These are phyloP conservation scores for Sebastes trivittatus DNA, from an alignment of 2,797 vertebrate species.

Conservation along the genomic window DNA sequence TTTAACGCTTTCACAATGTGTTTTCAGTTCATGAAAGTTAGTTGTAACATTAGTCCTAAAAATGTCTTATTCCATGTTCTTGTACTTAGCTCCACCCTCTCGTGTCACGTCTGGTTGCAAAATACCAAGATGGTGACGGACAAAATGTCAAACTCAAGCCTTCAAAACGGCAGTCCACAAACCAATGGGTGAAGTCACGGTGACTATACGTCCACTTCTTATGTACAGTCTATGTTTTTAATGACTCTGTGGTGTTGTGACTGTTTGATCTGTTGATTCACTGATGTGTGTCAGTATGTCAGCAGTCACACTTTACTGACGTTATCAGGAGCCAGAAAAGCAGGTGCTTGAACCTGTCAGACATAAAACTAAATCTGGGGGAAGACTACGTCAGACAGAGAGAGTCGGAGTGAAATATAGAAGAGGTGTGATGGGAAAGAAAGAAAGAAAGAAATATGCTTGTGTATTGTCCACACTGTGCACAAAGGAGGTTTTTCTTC, in stretches of 20 bases:
- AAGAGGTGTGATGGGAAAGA: neutral
- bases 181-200: too few species aligned
- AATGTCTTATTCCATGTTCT: too few species aligned
- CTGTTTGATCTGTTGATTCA: slow-evolving; percentile 12
- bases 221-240: neutral
- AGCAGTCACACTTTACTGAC: slow-evolving; percentile 14
- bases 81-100: too few species aligned
- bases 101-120: too few species aligned
- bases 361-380: neutral
- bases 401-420: neutral
- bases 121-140: too few species aligned
- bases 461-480: neutral
- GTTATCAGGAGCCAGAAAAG: slow-evolving; percentile 15
- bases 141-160: too few species aligned
- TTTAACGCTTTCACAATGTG: too few species aligned
- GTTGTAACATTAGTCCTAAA: too few species aligned
- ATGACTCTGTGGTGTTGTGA: neutral
- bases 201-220: too few species aligned
- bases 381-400: neutral
- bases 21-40: too few species aligned
- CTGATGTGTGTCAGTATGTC: slow-evolving; percentile 27
- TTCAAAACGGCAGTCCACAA: too few species aligned
- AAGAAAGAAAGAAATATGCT: neutral
- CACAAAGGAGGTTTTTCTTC: slow-evolving; percentile 9
- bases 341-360: slow-evolving; percentile 30